Evolutionary conservation across 1,140 invertebrate genomes (phyloP), one percentile per base, ranked within the genome.

Genomic region (Choristoneura fumiferana): DNA sequence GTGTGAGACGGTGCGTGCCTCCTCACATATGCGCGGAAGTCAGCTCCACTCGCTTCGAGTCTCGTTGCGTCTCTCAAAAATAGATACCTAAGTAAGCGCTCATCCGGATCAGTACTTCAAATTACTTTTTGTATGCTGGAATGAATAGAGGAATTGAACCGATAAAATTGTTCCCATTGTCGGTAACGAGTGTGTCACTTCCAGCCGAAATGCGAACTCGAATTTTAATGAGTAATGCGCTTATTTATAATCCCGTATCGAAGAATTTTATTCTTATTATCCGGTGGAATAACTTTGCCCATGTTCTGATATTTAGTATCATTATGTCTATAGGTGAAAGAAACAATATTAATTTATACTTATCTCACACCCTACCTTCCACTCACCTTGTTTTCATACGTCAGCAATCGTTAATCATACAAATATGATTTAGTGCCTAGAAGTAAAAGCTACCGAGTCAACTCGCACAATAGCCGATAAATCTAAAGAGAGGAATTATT

Each of bases 401-500:
- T 78, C 76, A 78, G 70, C 73, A 68, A 68, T 80, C 60, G 55
- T 65, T 74, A 71, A 81, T 76, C 76, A 64, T 63, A 73, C 56
- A 66, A 61, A 76, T 81, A 81, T 86, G 81, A 87, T 87, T 84
- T 85, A 87, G 69, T 79, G 76, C 76, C 76, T 80, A 77, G 73
- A 78, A 82, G 71, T 78, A 83, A 77, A 81, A 79, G 70, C 62
- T 79, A 71, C 69, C 74, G 77, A 80, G 65, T 60, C 39, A 82
- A 73, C 63, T 79, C 76, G 73, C 73, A 71, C 70, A 75, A 77
- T 74, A 62, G 64, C 67, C 80, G 80, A 88, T 88, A 86, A 88
- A 88, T 84, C 81, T 81, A 82, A 85, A 82, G 69, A 57, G 73
- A 77, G 74, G 80, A 82, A 84, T 78, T 84, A 84, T 82, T 81